Evolutionary conservation across 53 echinoderm and acorn worm species (phyloP).

Genomic region (Holothuria scabra): DNA sequence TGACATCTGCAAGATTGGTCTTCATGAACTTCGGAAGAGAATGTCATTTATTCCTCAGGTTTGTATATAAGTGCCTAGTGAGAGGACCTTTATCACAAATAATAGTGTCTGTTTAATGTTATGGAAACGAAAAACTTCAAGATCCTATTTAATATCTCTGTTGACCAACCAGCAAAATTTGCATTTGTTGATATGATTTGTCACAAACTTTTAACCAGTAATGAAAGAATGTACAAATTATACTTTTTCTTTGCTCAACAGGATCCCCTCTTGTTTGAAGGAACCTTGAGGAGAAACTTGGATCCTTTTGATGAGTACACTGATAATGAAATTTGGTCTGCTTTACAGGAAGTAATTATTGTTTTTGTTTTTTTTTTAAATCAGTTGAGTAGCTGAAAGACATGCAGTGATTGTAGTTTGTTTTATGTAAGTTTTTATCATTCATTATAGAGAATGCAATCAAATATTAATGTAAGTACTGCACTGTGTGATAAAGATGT

Average conservation of each 20-base stretch:
- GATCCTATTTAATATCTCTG: too few species aligned
- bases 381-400: neutral
- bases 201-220: neutral
- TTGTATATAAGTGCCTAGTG: neutral
- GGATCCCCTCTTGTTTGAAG: conserved; percentile 92
- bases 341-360: conserved; percentile 82
- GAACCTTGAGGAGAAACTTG: conserved; percentile 81
- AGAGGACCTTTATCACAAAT: neutral
- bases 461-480: too few species aligned
- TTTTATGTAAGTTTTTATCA: too few species aligned
- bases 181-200: neutral
- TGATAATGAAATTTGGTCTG: conserved; percentile 82
- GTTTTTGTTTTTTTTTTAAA: neutral
- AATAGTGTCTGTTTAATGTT: neutral
- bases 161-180: too few species aligned
- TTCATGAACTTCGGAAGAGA: conserved; percentile 79
- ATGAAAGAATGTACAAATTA: neutral
- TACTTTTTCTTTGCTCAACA: conserved; percentile 10
- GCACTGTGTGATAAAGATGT: too few species aligned
- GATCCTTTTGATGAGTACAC: conserved; percentile 82
- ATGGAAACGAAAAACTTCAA: too few species aligned
- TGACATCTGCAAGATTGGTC: conserved; percentile 65
- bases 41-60: conserved; percentile 98
- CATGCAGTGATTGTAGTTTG: too few species aligned
- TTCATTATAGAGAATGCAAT: too few species aligned